Conservation (phyloP, 2,113 vertebrate species). For the Xiphophorus couchianus region DNA sequence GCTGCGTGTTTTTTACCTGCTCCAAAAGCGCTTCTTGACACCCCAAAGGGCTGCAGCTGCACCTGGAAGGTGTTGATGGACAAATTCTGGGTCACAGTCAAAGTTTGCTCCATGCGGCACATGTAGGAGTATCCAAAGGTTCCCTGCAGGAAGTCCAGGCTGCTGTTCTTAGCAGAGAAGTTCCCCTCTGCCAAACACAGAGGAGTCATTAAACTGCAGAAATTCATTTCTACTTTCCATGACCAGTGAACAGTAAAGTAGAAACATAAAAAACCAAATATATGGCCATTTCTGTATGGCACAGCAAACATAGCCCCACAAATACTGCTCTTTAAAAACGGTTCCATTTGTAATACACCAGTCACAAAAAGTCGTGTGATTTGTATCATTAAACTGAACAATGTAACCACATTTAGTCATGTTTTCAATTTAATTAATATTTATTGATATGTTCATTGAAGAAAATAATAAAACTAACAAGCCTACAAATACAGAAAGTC, state of each 20-base stretch:
- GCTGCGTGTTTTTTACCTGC: slow-evolving; percentile 79
- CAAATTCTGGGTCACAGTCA: slow-evolving; percentile 73
- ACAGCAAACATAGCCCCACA: too few relatives aligned
- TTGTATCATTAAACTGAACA: too few relatives aligned
- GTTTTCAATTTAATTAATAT: too few relatives aligned
- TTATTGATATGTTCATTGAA: too few relatives aligned
- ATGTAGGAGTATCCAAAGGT: slow-evolving; percentile 88
- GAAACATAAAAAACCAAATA: background rate
- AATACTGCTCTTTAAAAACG: too few relatives aligned
- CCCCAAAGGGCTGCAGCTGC: slow-evolving; percentile 90
- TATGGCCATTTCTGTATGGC: too few relatives aligned
- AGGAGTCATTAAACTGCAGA: background rate
- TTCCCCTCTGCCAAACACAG: background rate
- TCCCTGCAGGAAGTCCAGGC: slow-evolving; percentile 85
- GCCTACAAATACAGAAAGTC: too few relatives aligned
- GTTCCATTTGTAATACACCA: too few relatives aligned
- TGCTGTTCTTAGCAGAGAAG: slow-evolving; percentile 70
- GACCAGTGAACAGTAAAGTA: background rate
- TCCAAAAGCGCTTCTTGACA: slow-evolving; percentile 85
- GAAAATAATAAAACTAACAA: too few relatives aligned
- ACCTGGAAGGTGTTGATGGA: slow-evolving; percentile 87
- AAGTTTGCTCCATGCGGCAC: slow-evolving; percentile 85
- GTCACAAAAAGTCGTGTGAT: too few relatives aligned
- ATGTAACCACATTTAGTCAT: too few relatives aligned
- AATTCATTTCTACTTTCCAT: background rate